phyloP scores from a whole-genome alignment of 1,140 invertebrate species.

The Drosophila grimshawi region DNA sequence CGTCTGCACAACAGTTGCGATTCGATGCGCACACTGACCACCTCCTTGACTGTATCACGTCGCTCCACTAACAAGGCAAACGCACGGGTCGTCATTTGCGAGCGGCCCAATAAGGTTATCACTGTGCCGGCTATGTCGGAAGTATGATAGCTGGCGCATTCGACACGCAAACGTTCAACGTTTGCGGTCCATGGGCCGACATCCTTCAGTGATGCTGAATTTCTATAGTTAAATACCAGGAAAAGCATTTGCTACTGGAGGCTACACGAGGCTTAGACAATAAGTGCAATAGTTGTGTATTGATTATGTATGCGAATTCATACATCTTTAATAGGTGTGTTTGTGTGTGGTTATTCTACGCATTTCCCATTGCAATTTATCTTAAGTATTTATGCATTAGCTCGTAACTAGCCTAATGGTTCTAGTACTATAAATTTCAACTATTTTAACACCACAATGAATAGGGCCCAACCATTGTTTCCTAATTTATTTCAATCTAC shows the following conservation, averaged over 20 bases:
- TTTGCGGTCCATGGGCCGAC: constrained; percentile 66
- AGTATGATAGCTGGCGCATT: constrained; percentile 81
- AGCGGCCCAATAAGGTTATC: constrained; percentile 69
- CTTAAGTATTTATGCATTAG: constrained; percentile 55
- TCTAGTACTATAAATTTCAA: not conserved
- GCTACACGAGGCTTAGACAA: constrained; percentile 70
- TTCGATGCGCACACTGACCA: constrained; percentile 83
- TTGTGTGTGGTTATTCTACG: constrained; percentile 45
- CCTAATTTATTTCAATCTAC: not conserved
- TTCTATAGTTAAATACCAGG: constrained; percentile 42
- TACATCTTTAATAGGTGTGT: constrained; percentile 14
- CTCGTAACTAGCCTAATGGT: constrained; percentile 19
- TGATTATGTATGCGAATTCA: constrained; percentile 43
- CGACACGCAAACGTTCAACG: constrained; percentile 62
- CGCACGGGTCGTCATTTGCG: constrained; percentile 78
- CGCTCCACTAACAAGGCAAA: constrained; percentile 77
- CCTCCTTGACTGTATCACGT: constrained; percentile 76
- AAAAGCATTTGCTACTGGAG: not conserved
- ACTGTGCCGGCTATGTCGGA: constrained; percentile 79
- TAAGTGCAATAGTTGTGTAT: constrained; percentile 63
- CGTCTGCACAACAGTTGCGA: constrained; percentile 82
- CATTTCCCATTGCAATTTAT: constrained; percentile 48
- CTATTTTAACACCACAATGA: constrained; percentile 5
- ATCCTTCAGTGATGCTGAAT: constrained; percentile 73
- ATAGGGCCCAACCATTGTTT: not conserved